A percentile compares a stretch with the other conserved stretches of the same genome.
Evolutionary conservation across 2,888 invertebrate species (phyloP).

Genomic region (Timema cristinae): DNA sequence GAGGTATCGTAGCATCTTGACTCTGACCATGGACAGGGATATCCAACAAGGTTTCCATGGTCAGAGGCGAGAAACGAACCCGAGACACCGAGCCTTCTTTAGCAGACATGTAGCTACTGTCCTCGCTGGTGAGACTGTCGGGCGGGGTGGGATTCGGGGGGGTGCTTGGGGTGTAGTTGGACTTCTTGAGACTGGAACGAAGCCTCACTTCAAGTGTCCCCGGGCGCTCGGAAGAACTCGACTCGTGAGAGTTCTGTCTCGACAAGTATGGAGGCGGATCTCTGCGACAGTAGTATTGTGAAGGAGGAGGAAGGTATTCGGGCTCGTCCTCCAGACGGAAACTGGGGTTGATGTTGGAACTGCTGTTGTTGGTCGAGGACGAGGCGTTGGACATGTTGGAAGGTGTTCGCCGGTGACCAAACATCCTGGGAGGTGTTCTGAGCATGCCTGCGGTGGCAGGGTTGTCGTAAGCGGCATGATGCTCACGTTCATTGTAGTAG

Average conservation of each 20-base stretch:
- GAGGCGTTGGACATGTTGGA: slow-evolving; percentile 68
- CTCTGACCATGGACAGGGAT: slow-evolving; percentile 49
- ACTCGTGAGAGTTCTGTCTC: slow-evolving; percentile 37
- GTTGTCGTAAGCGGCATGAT: slow-evolving; percentile 54
- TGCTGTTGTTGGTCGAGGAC: slow-evolving; percentile 53
- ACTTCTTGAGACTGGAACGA: slow-evolving; percentile 72
- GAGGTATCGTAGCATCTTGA: slow-evolving; percentile 52
- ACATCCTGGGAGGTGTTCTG: slow-evolving; percentile 9
- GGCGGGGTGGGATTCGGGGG: slow-evolving; percentile 83
- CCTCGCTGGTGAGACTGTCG: slow-evolving; percentile 80
- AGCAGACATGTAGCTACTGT: slow-evolving; percentile 84
- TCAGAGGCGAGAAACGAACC: slow-evolving; percentile 74
- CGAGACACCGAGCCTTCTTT: slow-evolving; percentile 66
- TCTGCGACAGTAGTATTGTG: slow-evolving; percentile 44
- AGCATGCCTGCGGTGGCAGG: slow-evolving; percentile 41
- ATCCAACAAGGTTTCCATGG: slow-evolving; percentile 54
- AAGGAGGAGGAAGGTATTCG: slow-evolving; percentile 45
- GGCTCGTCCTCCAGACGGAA: slow-evolving; percentile 60
- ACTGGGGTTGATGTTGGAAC: slow-evolving; percentile 58
- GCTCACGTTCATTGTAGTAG: not conserved
- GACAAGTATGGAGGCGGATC: slow-evolving; percentile 34
- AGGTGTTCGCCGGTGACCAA: slow-evolving; percentile 69
- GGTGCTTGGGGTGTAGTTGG: slow-evolving; percentile 48
- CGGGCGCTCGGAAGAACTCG: slow-evolving; percentile 49
- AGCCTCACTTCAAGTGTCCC: slow-evolving; percentile 58